Evolutionary conservation across 2,888 invertebrate species (phyloP), one percentile per base, ranked within the genome.

Genomic region (Sinelater perroti): DNA sequence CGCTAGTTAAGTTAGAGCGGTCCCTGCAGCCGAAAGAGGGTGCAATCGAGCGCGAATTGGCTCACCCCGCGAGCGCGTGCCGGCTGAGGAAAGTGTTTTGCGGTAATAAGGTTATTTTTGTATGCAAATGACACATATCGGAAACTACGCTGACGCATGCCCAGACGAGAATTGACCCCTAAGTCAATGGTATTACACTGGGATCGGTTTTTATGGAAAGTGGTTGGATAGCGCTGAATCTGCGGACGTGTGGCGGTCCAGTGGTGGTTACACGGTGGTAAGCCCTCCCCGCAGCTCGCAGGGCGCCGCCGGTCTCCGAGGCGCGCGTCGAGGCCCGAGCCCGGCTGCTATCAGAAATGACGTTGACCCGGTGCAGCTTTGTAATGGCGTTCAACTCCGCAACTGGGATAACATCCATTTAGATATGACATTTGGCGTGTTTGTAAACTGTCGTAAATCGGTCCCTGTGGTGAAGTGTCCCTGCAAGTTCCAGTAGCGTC

Each of bases 341-440:
- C 44, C 36, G 42, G 44, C 54, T 49, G 30, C 52, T 56, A 50
- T 36, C 44, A 53, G 60, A 69, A 68, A 70, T 71, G 70, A 71
- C 70, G 70, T 70, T 70, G 69, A 69, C 70, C 71, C 69, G 71
- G 70, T 69, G 60, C 58, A 60, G 54, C 54, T 58, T 54, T 54
- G 66, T 69, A 71, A 71, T 71, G 70, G 71, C 71, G 71, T 67
- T 71, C 69, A 63, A 64, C 58, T 58, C 61, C 58, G 55, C 52
- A 58, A 58, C 61, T 60, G 52, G 46, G 54, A 60, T 50, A 51
- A 58, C 63, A 60, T 49, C 30, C 56, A 58, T 53, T 62, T 24
- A 61, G 61, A 59, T 56, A 64, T 64, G 62, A 59, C 59, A 49
- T 57, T 61, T 51, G 35, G 20, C 38, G 50, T 60, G 54, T 50